phyloP scores from a whole-genome alignment of 2,797 vertebrate genomes.

The Linurgus olivaceus region DNA sequence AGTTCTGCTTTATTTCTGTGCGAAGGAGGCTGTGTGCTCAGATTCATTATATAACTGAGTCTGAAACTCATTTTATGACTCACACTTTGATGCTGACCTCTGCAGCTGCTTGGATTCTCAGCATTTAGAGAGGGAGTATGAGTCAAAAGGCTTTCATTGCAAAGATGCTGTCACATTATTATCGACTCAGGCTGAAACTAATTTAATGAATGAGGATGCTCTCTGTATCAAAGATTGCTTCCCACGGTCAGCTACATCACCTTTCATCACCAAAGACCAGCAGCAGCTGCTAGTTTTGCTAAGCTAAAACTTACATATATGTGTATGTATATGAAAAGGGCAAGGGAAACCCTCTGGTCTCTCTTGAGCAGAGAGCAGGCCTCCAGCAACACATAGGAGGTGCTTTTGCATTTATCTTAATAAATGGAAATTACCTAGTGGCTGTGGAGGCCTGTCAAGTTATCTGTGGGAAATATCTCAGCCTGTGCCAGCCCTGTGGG shows the following conservation, averaged over 20 bases:
- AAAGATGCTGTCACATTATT: background rate
- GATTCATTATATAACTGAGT: background rate
- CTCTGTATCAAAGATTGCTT: background rate
- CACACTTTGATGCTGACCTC: background rate
- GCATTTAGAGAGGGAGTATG: background rate
- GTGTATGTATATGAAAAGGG: background rate
- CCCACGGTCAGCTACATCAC: background rate
- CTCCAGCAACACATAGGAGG: background rate
- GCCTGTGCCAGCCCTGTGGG: background rate
- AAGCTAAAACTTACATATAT: background rate
- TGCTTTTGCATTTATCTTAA: background rate
- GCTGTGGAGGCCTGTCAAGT: background rate
- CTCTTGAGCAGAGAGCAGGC: background rate
- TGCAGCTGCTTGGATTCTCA: background rate
- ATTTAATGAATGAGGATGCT: background rate
- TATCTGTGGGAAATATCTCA: background rate
- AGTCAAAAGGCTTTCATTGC: background rate
- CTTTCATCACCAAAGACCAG: background rate
- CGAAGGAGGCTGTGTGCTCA: background rate
- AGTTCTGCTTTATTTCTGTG: slow-evolving; percentile 4
- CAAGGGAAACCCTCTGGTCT: background rate
- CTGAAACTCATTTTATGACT: slow-evolving; percentile 33
- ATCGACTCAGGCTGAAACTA: background rate
- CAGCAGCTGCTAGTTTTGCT: background rate
- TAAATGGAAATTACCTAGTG: background rate